These are phyloP conservation scores for Lepidochrysops patricia DNA, from an alignment of 2,888 invertebrate species.

Conservation along the genomic window DNA sequence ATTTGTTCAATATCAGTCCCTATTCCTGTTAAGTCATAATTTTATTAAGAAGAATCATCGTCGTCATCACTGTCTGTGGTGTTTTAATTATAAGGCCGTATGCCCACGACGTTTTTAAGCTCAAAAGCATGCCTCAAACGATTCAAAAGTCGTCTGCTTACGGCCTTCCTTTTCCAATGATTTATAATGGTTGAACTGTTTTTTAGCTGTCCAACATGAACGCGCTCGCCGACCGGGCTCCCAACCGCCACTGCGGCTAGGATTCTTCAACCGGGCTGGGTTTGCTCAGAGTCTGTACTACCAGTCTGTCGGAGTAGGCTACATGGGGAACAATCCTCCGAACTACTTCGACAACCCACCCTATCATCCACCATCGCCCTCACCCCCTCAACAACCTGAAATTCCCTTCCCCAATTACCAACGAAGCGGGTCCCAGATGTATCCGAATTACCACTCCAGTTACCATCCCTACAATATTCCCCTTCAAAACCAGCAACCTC, in stretches of 20 bases:
- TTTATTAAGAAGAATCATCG: no score
- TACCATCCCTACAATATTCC: neutral
- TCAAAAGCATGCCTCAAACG: no score
- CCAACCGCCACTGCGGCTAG: constrained; percentile 50
- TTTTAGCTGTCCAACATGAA: constrained; percentile 91
- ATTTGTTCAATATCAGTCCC: no score
- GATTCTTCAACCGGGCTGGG: constrained; percentile 57
- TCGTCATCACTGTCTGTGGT: no score
- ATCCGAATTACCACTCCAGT: neutral
- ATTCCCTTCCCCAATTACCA: neutral
- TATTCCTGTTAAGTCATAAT: no score
- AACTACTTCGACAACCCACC: neutral
- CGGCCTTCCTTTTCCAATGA: no score
- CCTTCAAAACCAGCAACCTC: neutral
- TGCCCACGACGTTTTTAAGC: no score
- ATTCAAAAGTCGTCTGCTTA: neutral
- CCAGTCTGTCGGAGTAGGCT: neutral
- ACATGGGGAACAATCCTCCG: neutral
- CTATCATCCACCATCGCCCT: neutral
- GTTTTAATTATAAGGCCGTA: no score
- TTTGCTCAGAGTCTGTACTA: neutral
- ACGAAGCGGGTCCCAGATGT: neutral
- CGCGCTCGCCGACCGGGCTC: constrained; percentile 81
- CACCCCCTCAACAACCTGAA: neutral
- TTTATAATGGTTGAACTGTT: neutral